A percentile compares a stretch with the other conserved stretches of the same genome.
These are phyloP conservation scores for Scolopax mira DNA, from an alignment of 2,113 vertebrate genomes.

Conservation along the genomic window DNA sequence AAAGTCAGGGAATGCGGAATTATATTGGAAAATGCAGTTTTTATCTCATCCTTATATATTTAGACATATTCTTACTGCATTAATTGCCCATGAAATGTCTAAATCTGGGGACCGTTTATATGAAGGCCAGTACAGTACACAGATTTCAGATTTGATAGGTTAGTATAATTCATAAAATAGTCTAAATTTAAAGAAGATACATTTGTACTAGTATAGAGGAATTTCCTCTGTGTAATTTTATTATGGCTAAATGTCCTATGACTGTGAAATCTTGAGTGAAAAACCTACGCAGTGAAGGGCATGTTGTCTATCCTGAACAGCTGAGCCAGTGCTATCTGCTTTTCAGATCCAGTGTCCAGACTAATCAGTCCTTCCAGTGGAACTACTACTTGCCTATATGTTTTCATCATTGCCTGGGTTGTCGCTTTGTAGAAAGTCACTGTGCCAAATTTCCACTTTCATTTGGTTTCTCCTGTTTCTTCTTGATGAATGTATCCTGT, in stretches of 20 bases:
- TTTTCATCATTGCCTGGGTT: neutral
- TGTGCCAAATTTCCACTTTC: neutral
- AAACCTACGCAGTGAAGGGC: neutral
- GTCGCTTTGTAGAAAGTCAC: neutral
- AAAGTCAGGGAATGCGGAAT: neutral
- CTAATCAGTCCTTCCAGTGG: neutral
- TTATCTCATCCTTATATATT: neutral
- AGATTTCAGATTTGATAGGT: neutral
- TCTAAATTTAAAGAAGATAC: neutral
- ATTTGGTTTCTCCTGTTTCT: neutral
- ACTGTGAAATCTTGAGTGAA: neutral
- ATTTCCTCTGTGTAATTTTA: neutral
- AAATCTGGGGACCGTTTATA: neutral
- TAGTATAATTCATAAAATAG: neutral
- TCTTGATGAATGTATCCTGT: neutral
- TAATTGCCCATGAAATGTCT: neutral
- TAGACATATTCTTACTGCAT: neutral
- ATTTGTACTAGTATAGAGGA: neutral
- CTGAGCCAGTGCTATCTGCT: neutral
- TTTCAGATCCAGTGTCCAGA: neutral
- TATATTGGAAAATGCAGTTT: neutral
- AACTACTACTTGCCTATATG: neutral
- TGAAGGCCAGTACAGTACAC: neutral
- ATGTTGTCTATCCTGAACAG: neutral
- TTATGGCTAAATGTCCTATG: neutral